A percentile compares a stretch with the other conserved stretches of the same genome.
These are phyloP conservation scores for Synodontis membranacea DNA, from an alignment of 2,113 vertebrate species.

Conservation along the genomic window DNA sequence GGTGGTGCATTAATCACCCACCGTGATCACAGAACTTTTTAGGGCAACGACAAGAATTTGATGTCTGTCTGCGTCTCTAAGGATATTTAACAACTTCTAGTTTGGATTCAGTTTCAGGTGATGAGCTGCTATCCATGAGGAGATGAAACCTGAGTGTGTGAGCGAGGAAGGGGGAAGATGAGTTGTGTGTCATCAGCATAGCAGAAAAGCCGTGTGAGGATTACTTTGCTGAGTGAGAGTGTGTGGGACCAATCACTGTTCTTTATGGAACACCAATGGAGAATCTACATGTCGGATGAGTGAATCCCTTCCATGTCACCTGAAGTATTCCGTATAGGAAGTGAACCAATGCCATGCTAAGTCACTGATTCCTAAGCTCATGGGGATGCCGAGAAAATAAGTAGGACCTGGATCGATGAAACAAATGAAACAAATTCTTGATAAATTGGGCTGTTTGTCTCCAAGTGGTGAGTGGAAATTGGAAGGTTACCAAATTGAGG, in stretches of 20 bases:
- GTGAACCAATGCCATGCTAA: background rate
- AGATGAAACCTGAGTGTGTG: conserved; percentile 21
- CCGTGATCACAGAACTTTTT: background rate
- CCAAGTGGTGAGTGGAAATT: background rate
- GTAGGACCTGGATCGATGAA: background rate
- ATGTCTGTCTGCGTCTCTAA: background rate
- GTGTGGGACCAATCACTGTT: background rate
- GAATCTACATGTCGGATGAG: background rate
- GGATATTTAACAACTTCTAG: background rate
- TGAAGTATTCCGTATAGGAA: background rate
- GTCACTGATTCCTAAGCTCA: background rate
- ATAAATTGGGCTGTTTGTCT: background rate
- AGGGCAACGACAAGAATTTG: conserved; percentile 6
- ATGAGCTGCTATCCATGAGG: conserved; percentile 12
- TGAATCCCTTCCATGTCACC: background rate
- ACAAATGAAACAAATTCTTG: background rate
- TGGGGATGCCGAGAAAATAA: background rate
- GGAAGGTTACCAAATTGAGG: background rate
- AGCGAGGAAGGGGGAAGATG: background rate
- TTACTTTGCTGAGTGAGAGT: background rate
- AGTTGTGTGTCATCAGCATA: conserved; percentile 8
- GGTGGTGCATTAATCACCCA: background rate
- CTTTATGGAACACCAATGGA: background rate
- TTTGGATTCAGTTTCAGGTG: conserved; percentile 13
- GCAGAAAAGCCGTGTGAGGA: conserved; percentile 9